A percentile compares a stretch with the other conserved stretches of the same genome.
These are phyloP conservation scores for Arctocebus calabarensis DNA, from an alignment of 2,797 vertebrate genomes.

Conservation along the genomic window DNA sequence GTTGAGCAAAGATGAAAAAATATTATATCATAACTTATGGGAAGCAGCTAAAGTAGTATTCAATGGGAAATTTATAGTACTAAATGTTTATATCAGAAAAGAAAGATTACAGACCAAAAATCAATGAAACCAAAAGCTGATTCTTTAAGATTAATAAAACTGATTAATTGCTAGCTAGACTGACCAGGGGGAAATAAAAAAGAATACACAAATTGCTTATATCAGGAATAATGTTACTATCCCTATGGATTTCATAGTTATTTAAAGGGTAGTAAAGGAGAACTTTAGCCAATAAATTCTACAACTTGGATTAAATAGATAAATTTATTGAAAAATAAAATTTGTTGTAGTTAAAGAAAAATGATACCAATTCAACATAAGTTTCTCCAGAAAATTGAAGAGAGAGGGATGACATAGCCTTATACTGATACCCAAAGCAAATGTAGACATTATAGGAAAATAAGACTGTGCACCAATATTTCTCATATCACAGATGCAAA, in stretches of 20 bases:
- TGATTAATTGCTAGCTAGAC: background rate
- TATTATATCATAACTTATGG: background rate
- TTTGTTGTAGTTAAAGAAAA: constrained; percentile 44
- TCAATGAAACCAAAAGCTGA: constrained; percentile 16
- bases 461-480: background rate
- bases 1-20: constrained; percentile 19
- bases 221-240: background rate
- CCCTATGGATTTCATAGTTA: background rate
- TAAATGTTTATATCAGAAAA: background rate
- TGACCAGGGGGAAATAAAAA: constrained; percentile 37
- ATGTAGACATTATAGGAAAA: background rate
- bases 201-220: background rate
- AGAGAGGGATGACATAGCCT: background rate
- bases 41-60: background rate
- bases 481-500: background rate
- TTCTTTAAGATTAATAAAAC: constrained; percentile 33
- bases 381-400: constrained; percentile 44
- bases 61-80: background rate
- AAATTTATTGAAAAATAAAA: constrained; percentile 52
- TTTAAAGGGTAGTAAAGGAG: constrained; percentile 14
- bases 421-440: constrained; percentile 1
- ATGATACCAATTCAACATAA: background rate
- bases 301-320: constrained; percentile 12
- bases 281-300: background rate
- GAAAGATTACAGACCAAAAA: background rate